A percentile compares a stretch with the other conserved stretches of the same genome.
Evolutionary conservation across 2,113 vertebrate species (phyloP).

Genomic region (Syngnathus scovelli): DNA sequence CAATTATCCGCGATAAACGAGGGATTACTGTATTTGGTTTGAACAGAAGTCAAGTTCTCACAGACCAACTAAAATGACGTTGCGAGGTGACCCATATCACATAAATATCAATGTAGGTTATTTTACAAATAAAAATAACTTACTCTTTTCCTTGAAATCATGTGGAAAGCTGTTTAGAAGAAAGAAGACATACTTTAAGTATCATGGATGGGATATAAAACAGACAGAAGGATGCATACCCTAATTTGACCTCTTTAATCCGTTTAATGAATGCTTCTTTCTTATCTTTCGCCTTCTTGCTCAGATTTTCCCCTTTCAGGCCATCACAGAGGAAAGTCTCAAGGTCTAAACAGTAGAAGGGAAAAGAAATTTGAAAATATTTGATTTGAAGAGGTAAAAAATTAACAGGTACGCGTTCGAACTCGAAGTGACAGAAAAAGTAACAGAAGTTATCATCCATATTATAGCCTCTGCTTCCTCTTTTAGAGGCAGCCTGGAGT

Average conservation of each 20-base stretch:
- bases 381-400: background rate
- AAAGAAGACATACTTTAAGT: constrained; percentile 18
- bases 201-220: background rate
- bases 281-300: constrained; percentile 90
- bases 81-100: background rate
- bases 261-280: constrained; percentile 81
- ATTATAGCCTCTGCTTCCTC: constrained; percentile 35
- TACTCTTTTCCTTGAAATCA: constrained; percentile 85
- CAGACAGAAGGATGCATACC: constrained; percentile 20
- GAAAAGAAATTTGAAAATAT: background rate
- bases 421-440: background rate
- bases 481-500: constrained; percentile 14
- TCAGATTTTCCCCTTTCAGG: constrained; percentile 85
- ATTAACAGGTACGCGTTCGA: background rate
- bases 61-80: background rate
- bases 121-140: constrained; percentile 31
- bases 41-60: background rate
- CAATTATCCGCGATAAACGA: too few relatives aligned
- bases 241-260: constrained; percentile 81
- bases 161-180: constrained; percentile 77
- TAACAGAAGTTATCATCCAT: background rate
- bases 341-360: constrained; percentile 70
- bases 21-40: background rate
- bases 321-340: constrained; percentile 79
- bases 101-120: background rate